These are phyloP conservation scores for Zapus hudsonius DNA, from an alignment of 2,113 vertebrate genomes.

Conservation along the genomic window DNA sequence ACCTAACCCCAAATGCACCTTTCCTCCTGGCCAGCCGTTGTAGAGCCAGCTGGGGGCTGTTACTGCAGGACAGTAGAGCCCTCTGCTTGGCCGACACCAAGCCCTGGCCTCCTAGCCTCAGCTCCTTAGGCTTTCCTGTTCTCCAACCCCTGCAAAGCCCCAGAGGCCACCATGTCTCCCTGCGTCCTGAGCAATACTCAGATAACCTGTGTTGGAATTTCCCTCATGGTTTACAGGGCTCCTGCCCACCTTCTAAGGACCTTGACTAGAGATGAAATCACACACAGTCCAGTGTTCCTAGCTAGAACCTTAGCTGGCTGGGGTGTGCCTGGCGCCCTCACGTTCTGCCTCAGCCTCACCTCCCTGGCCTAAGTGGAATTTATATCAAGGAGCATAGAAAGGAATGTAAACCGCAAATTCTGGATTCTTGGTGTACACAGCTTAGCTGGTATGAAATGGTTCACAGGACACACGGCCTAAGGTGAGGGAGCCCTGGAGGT, in stretches of 20 bases:
- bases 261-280: not conserved
- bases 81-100: slow-evolving; percentile 54
- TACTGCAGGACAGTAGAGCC: slow-evolving; percentile 78
- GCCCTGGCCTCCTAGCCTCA: slow-evolving; percentile 1
- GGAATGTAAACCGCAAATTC: slow-evolving; percentile 1
- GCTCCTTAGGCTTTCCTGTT: not conserved
- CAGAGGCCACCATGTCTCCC: not conserved
- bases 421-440: not conserved
- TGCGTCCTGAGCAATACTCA: slow-evolving; percentile 14
- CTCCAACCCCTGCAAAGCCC: not conserved
- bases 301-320: slow-evolving; percentile 3
- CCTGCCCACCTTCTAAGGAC: slow-evolving; percentile 50
- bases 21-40: not conserved
- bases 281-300: not conserved
- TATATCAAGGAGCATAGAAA: not conserved
- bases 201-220: slow-evolving; percentile 50
- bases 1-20: not conserved
- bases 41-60: slow-evolving; percentile 52
- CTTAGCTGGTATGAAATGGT: not conserved
- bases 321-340: slow-evolving; percentile 5
- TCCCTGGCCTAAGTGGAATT: slow-evolving; percentile 16
- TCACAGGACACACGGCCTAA: not conserved
- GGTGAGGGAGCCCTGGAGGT: not conserved
- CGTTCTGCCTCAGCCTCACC: not conserved
- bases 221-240: slow-evolving; percentile 62